A percentile compares a stretch with the other conserved stretches of the same genome.
Evolutionary conservation across 2,888 invertebrate species (phyloP).

Genomic region (Drosophila crucigera): DNA sequence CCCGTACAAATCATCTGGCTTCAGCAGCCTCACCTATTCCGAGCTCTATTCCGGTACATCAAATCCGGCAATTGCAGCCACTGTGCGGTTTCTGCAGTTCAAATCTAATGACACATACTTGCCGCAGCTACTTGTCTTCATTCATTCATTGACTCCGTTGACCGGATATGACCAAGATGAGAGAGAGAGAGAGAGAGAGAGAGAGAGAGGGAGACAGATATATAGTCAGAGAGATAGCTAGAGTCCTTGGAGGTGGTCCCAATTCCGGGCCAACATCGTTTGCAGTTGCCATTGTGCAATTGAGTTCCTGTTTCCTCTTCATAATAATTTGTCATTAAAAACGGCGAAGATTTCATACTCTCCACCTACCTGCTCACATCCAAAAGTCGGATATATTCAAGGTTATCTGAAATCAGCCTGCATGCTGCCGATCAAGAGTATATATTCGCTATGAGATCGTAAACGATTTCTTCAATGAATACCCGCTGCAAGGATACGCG

Average conservation of each 20-base stretch:
- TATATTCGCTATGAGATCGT: neutral
- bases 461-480: neutral
- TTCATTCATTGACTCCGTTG: neutral
- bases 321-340: neutral
- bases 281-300: constrained; percentile 12
- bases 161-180: constrained; percentile 12
- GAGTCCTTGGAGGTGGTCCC: constrained; percentile 19
- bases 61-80: constrained; percentile 2
- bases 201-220: accelerated
- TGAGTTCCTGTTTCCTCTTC: constrained; percentile 30
- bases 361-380: neutral
- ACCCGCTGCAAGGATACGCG: neutral
- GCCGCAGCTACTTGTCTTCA: constrained; percentile 8
- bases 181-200: accelerated
- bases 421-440: neutral
- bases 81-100: constrained; percentile 12
- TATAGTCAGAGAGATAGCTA: neutral
- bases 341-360: neutral
- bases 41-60: neutral
- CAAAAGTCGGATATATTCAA: neutral
- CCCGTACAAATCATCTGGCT: neutral
- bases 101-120: constrained; percentile 20
- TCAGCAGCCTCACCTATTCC: neutral
- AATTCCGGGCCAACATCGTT: neutral
- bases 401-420: neutral